phyloP scores from a whole-genome alignment of 2,113 vertebrate genomes.

The Aspidoscelis tigris region DNA sequence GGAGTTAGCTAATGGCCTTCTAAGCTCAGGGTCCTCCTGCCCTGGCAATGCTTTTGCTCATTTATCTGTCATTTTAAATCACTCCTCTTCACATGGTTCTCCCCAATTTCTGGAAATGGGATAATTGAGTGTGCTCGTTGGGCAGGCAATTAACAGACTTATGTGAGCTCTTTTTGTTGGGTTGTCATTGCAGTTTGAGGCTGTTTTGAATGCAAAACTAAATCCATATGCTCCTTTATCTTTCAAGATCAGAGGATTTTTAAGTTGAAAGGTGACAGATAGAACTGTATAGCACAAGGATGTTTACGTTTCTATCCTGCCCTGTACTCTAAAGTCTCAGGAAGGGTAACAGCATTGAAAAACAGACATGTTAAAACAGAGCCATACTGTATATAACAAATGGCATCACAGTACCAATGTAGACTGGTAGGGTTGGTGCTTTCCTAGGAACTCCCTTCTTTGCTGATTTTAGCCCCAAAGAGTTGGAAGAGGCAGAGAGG shows the following conservation, averaged over 20 bases:
- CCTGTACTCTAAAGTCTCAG: no score
- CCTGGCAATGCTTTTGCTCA: neutral
- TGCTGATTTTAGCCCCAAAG: no score
- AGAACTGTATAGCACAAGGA: neutral
- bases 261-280: neutral
- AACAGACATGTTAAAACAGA: no score
- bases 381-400: no score
- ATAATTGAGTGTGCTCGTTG: slow-evolving; percentile 23
- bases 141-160: slow-evolving; percentile 29
- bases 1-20: neutral
- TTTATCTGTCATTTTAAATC: slow-evolving; percentile 23
- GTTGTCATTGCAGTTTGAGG: slow-evolving; percentile 13
- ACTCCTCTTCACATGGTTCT: slow-evolving; percentile 7
- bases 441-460: no score
- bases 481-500: no score
- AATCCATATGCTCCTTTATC: slow-evolving; percentile 20
- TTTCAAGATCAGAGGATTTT: neutral
- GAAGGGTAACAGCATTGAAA: no score
- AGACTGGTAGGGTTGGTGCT: no score
- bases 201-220: slow-evolving; percentile 20
- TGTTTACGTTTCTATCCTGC: neutral
- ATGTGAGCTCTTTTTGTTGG: slow-evolving; percentile 29
- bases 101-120: neutral
- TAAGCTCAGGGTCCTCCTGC: slow-evolving; percentile 24
- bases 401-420: no score